Evolutionary conservation across 2,888 invertebrate genomes (phyloP).

Genomic region (Caenorhabditis panamensis): DNA sequence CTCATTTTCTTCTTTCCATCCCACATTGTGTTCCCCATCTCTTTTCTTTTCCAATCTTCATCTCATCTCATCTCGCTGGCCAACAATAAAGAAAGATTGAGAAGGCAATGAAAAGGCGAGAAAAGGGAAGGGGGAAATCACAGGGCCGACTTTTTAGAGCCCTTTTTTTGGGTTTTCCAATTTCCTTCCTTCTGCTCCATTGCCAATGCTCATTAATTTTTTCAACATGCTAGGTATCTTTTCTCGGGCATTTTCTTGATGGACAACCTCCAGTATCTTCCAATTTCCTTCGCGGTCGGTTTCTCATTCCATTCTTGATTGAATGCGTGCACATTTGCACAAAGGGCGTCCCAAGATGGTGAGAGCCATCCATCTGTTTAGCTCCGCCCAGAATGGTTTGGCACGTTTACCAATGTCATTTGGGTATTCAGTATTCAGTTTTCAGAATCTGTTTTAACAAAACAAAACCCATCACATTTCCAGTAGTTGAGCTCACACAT

Average conservation of each 20-base stretch:
- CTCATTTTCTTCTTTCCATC: neutral
- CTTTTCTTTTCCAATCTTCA: conserved; percentile 3
- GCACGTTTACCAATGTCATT: too few species aligned
- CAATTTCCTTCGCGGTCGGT: conserved; percentile 4
- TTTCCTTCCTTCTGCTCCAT: conserved; percentile 21
- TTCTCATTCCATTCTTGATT: neutral
- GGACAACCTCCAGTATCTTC: neutral
- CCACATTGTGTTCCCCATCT: neutral
- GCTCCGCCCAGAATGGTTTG: too few species aligned
- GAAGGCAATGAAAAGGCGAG: neutral
- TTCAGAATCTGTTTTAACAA: too few species aligned
- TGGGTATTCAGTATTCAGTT: too few species aligned
- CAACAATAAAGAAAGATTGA: conserved; percentile 6
- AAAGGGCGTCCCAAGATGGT: neutral
- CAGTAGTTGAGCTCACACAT: too few species aligned
- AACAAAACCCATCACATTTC: too few species aligned
- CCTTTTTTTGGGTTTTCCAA: conserved; percentile 31
- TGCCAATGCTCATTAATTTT: conserved; percentile 44
- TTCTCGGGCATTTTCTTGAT: neutral
- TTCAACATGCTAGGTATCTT: neutral
- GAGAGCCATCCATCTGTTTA: neutral
- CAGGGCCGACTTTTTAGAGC: neutral
- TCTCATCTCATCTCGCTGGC: neutral
- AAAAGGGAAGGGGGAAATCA: conserved; percentile 7
- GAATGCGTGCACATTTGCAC: conserved; percentile 2